Conservation (phyloP, 2,888 invertebrate genomes). For the Pecten maximus region DNA sequence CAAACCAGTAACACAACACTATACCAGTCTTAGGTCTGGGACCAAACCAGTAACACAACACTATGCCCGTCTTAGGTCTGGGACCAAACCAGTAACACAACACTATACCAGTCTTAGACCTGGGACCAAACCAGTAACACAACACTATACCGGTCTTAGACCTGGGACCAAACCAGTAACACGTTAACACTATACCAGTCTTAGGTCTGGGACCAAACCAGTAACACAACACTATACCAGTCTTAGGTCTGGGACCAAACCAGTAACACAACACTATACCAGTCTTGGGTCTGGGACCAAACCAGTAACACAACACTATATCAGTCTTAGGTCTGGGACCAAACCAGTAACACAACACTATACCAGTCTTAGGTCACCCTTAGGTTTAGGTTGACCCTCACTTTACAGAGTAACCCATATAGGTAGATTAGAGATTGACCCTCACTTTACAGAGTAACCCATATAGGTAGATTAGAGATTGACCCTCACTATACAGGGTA, state of each 20-base stretch:
- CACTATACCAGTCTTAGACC: background rate
- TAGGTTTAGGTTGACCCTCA: no score
- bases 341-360: background rate
- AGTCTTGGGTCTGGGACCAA: background rate
- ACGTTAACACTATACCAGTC: background rate
- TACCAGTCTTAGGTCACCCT: background rate
- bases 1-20: background rate
- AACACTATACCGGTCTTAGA: background rate
- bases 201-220: no score
- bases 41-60: background rate
- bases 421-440: no score
- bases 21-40: background rate
- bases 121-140: background rate
- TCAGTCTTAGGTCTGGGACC: background rate
- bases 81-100: no score
- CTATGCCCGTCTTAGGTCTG: background rate
- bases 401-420: no score
- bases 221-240: background rate
- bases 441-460: no score
- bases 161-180: background rate
- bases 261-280: background rate
- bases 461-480: no score
- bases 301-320: background rate
- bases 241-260: background rate
- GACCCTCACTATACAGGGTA: no score